Evolutionary conservation across 1,140 invertebrate genomes (phyloP).

Genomic region (Harlomillsia oculata): DNA sequence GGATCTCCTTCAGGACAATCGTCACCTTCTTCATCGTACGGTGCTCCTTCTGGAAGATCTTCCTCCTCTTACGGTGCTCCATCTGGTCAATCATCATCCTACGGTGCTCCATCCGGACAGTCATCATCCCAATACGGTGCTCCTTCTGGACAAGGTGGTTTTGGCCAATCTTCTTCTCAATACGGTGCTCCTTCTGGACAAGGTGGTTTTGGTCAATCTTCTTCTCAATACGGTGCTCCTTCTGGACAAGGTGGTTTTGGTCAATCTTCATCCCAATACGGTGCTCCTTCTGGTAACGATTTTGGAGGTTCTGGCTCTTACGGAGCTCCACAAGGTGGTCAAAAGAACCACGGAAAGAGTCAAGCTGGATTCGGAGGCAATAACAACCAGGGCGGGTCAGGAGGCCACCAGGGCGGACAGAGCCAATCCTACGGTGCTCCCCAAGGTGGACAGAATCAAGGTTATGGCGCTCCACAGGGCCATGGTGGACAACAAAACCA

Average conservation of each 20-base stretch:
- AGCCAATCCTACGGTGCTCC: not conserved
- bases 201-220: conserved; percentile 1
- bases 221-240: conserved; percentile 5
- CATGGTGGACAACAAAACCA: conserved; percentile 3
- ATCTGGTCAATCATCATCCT: conserved; percentile 5
- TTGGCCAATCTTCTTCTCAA: not conserved
- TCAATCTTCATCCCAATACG: conserved; percentile 38
- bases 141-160: conserved; percentile 24
- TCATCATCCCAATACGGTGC: conserved; percentile 20
- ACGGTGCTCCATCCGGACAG: not conserved
- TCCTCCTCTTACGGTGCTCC: conserved; percentile 5
- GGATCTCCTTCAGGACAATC: conserved; percentile 2
- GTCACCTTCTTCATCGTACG: conserved; percentile 16
- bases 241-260: conserved; percentile 25
- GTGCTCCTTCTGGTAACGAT: conserved; percentile 37
- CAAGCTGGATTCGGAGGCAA: too few relatives aligned
- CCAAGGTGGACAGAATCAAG: not conserved
- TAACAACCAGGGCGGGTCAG: too few relatives aligned
- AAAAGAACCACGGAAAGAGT: too few relatives aligned
- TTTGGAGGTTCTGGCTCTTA: not conserved
- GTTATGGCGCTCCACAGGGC: too few relatives aligned
- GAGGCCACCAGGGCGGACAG: too few relatives aligned
- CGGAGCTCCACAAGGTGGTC: not conserved
- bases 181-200: not conserved
- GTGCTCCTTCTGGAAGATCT: conserved; percentile 11